Base-by-base conservation (phyloP, 2,797 vertebrate species). In the Coracias cyanogaster region DNA sequence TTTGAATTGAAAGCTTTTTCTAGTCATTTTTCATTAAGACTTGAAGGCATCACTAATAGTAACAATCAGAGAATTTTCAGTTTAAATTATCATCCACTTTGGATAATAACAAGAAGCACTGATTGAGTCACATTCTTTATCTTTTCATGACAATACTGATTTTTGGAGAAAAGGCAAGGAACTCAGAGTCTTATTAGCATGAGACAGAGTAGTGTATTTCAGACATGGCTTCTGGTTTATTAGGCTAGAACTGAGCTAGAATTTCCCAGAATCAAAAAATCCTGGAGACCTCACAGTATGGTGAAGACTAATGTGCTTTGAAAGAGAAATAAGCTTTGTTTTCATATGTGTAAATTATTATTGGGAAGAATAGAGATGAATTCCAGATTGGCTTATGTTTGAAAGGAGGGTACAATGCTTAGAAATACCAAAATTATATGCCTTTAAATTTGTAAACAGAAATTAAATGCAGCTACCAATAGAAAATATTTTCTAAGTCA, bases 391-490 rank as follows among this genome's bases (percentile, higher is more conserved):
- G 22, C 29, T 92, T 76, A 48, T 78, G 25, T 91, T 85, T 87
- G 67, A 81, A 95, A 88, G 31, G 22, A 74, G 64, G 22, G 48
- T 82, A 55, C 1, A 2, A 86, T 41, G 31, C 31, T 51, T 83
- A 74, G 37, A 74, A 65, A 16, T 81, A 48, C 14, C 46, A 19
- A 89, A 71, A 89, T 77, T 57, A 45, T 78, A 81, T 57, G 37
- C 2, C 41, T 95, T 96, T 65, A 83, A 43, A 81, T 94, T 86
- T 80, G 26, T 83, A 77, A 93, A 86, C 39, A 79, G 52, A 80
- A 79, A 78, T 58, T 10, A 95, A 93, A 88, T 73, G 55, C 29
- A 57, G 57, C 65, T 72, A 16, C 7, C 24, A 62, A 11, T 61
- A 54, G 65, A 78, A 93, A 85, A 84, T 57, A 3, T 51, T 57